These are phyloP conservation scores for Dolichopus griseipennis DNA, from an alignment of 2,888 invertebrate genomes.

Conservation along the genomic window DNA sequence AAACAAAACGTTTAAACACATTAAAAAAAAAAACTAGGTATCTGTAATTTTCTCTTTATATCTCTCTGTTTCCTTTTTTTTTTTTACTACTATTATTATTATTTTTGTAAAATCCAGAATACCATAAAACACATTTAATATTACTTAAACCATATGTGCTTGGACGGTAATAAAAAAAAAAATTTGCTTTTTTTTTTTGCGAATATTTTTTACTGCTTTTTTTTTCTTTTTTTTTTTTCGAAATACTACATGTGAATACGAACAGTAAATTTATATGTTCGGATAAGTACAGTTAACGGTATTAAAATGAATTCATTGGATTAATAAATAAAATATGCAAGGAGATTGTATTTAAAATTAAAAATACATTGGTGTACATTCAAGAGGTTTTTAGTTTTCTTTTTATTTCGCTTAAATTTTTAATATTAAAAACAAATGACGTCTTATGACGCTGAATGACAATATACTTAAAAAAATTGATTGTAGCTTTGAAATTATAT, in stretches of 20 bases:
- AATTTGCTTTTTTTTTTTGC: neutral
- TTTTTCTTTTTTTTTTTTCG: neutral
- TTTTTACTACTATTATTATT: neutral
- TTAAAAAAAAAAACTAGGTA: slow-evolving; percentile 4
- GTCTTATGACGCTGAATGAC: too few species aligned
- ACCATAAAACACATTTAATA: neutral
- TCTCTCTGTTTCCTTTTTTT: neutral
- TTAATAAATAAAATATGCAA: too few species aligned
- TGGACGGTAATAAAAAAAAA: neutral
- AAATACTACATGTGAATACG: neutral
- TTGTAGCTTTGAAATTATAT: too few species aligned
- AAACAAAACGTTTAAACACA: slow-evolving; percentile 7
- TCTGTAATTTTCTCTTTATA: neutral
- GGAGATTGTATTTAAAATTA: too few species aligned
- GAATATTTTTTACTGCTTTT: neutral
- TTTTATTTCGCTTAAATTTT: too few species aligned
- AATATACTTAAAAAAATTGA: too few species aligned
- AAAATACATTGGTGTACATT: too few species aligned
- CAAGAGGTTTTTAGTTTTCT: too few species aligned
- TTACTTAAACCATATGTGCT: slow-evolving; percentile 4
- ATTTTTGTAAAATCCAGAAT: neutral
- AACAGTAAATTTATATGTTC: neutral
- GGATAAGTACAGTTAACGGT: too few species aligned
- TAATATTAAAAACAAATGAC: too few species aligned
- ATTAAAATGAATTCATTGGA: too few species aligned